These are phyloP conservation scores for Oscheius sp. DNA, from an alignment of 2,888 invertebrate genomes.

Conservation along the genomic window DNA sequence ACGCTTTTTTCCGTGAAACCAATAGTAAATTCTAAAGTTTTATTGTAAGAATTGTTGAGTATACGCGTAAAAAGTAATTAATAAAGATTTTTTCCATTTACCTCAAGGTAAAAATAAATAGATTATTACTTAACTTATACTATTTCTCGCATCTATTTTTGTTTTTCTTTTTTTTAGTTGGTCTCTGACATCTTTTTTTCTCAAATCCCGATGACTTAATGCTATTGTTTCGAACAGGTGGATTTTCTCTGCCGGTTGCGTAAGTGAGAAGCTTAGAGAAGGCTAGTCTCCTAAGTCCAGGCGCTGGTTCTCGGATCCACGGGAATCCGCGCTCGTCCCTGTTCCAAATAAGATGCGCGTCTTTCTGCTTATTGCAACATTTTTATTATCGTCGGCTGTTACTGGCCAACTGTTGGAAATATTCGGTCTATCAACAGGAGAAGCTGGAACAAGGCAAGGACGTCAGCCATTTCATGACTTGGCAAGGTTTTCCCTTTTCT, in stretches of 20 bases:
- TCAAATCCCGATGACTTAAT: background rate
- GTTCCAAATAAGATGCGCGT: constrained; percentile 26
- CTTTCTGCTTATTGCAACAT: constrained; percentile 20
- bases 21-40: no score
- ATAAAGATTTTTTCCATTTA: no score
- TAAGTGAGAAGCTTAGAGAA: constrained; percentile 18
- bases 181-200: background rate
- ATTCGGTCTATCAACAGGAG: constrained; percentile 55
- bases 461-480: constrained; percentile 53
- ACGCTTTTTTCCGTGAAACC: no score
- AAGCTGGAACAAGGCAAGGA: constrained; percentile 50
- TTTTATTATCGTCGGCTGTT: background rate
- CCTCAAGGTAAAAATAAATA: no score
- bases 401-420: constrained; percentile 47
- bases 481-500: constrained; percentile 39
- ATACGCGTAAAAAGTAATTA: no score
- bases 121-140: no score
- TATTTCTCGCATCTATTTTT: no score
- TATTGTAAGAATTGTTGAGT: no score
- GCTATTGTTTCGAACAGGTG: constrained; percentile 24
- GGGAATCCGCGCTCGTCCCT: constrained; percentile 20
- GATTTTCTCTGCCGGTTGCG: constrained; percentile 11
- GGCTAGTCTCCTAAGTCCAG: constrained; percentile 19
- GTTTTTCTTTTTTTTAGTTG: background rate
- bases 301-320: constrained; percentile 30